Conservation (phyloP, 2,113 vertebrate species). For the Ammodytes marinus region DNA sequence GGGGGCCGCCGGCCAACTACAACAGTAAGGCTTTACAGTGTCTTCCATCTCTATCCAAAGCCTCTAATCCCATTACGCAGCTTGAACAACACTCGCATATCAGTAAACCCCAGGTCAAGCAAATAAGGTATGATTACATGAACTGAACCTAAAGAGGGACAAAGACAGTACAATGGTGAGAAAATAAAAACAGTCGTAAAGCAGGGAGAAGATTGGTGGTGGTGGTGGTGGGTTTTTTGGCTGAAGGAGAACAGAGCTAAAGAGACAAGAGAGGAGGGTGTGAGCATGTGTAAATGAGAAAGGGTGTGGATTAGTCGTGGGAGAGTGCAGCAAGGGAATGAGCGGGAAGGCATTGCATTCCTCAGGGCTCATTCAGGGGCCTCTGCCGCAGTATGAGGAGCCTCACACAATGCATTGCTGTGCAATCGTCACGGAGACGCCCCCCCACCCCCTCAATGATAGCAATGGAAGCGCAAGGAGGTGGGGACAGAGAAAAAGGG, state of each 20-base stretch:
- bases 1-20: slow-evolving; percentile 9
- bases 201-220: slow-evolving; percentile 17
- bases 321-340: slow-evolving; percentile 78
- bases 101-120: slow-evolving; percentile 33
- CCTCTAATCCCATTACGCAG: slow-evolving; percentile 54
- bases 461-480: slow-evolving; percentile 24
- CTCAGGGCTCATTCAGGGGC: slow-evolving; percentile 71
- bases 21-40: slow-evolving; percentile 28
- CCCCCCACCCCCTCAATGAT: slow-evolving; percentile 50
- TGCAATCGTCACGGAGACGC: slow-evolving; percentile 75
- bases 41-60: slow-evolving; percentile 41
- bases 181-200: slow-evolving; percentile 27
- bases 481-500: neutral
- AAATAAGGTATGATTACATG: slow-evolving; percentile 56
- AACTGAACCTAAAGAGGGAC: slow-evolving; percentile 17
- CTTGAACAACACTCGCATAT: slow-evolving; percentile 38
- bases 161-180: slow-evolving; percentile 40
- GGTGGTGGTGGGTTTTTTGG: neutral
- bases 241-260: slow-evolving; percentile 12
- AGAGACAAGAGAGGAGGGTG: slow-evolving; percentile 56
- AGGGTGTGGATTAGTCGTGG: slow-evolving; percentile 80
- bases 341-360: slow-evolving; percentile 77
- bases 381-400: slow-evolving; percentile 59
- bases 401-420: slow-evolving; percentile 74
- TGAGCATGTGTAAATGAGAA: slow-evolving; percentile 76